Percentiles rank a stretch among this genome's conserved stretches.
Evolutionary conservation across 2,113 vertebrate genomes (phyloP).

Genomic region (Coturnix japonica): DNA sequence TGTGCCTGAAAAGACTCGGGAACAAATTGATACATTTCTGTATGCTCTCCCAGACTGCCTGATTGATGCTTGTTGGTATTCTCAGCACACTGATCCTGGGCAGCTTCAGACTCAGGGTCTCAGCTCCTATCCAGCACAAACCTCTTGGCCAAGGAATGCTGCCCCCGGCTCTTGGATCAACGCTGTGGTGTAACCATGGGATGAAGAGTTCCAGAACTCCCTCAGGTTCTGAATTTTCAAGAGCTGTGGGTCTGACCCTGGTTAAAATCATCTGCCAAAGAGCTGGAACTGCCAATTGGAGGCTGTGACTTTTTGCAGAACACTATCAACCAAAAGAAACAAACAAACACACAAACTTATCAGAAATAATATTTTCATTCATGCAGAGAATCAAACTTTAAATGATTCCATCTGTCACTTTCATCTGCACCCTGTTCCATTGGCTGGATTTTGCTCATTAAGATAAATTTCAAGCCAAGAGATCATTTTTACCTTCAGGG

Average conservation of each 20-base stretch:
- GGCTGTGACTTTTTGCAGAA: conserved; percentile 31
- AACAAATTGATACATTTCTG: neutral
- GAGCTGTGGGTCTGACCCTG: neutral
- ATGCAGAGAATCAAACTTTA: conserved; percentile 74
- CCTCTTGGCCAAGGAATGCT: neutral
- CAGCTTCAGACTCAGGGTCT: neutral
- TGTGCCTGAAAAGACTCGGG: neutral
- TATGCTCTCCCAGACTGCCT: neutral
- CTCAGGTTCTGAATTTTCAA: neutral
- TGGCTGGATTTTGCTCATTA: conserved; percentile 79
- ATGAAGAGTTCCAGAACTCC: neutral
- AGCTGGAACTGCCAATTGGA: neutral
- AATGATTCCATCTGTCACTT: conserved; percentile 78
- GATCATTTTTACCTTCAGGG: conserved; percentile 76
- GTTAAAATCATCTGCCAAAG: neutral
- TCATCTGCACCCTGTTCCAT: conserved; percentile 70
- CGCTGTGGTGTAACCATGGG: accelerated
- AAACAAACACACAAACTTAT: conserved; percentile 49
- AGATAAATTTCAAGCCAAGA: conserved; percentile 69
- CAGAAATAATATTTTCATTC: conserved; percentile 67
- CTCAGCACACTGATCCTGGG: neutral
- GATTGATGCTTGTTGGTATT: neutral
- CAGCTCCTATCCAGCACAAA: neutral
- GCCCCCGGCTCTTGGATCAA: neutral
- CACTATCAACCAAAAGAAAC: conserved; percentile 23